Evolutionary conservation across 2,888 invertebrate genomes (phyloP), one percentile per base, ranked within the genome.

Genomic region (Scelioninae gen. 2): DNA sequence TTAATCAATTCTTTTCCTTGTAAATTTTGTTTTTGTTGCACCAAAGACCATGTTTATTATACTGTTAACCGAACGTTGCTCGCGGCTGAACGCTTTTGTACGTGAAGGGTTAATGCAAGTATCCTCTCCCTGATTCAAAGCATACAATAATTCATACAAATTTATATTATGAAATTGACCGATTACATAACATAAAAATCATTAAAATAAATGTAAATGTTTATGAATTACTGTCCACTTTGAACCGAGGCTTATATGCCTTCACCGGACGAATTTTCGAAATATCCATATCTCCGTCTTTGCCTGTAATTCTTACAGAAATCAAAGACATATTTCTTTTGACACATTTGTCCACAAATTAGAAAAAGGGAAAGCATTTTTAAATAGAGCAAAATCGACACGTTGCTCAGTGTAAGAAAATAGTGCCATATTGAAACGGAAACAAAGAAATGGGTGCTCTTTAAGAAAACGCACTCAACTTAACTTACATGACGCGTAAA

Each of bases 401-500:
- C 64, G 70, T 74, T 70, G 65, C 55, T 53, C 55, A 61, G 69
- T 25, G 41, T 64, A 65, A 55, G 31, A 28, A 64, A 63, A 60
- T 65, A 72, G 72, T 75, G 75, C 69, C 74, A 71, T 71, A 68
- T 15, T 52, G n/a, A 71, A 65, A 25, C 39, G 46, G 11, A 58
- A 35, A 52, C 43, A 10, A 39, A 33, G 9, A 33, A 25, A 25
- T 37, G 16, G 72, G 65, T 68, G 72, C 68, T 70, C 15, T 53
- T 13, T 46, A 52, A 58, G 31, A 6, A 60, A 64, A 46, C 57
- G 73, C 75, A 73, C 73, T 52, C 43, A 61, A 61, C 31, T 74
- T 37, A 16, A 61, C 9, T 41, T 61, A 63, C 48, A 61, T 61
- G 72, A 60, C 48, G 64, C 35, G 41, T 39, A 28, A 72, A 60